phyloP scores from a whole-genome alignment of 2,888 invertebrate genomes.

The Pecten maximus region DNA sequence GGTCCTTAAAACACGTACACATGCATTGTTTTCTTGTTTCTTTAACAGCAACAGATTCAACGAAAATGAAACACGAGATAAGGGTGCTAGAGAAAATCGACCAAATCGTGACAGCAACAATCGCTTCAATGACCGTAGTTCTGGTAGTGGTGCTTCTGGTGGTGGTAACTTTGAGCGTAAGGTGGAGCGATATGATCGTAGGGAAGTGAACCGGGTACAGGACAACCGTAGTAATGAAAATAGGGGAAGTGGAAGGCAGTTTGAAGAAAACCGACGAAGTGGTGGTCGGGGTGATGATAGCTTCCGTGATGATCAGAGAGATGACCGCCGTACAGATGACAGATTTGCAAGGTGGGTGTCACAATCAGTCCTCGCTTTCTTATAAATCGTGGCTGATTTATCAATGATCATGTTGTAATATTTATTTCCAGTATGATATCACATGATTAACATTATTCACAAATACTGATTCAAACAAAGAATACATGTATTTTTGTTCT shows the following conservation, averaged over 20 bases:
- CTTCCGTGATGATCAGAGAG: conserved; percentile 54
- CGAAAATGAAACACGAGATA: not conserved
- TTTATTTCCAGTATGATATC: too few relatives aligned
- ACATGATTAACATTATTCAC: too few relatives aligned
- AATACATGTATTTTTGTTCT: too few relatives aligned
- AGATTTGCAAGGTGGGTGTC: conserved; percentile 56
- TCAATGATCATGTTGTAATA: too few relatives aligned
- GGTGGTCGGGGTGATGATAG: conserved; percentile 55
- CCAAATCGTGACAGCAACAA: not conserved
- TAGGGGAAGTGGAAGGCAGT: conserved; percentile 40
- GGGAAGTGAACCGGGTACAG: conserved; percentile 53
- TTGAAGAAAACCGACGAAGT: conserved; percentile 60
- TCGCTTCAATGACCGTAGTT: conserved; percentile 39
- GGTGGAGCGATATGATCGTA: conserved; percentile 68
- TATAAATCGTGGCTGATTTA: not conserved
- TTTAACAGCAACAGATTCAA: conserved; percentile 18
- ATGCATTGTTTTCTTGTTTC: not conserved
- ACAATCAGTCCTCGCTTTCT: not conserved
- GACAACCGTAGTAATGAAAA: conserved; percentile 42
- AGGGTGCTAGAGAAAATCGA: not conserved
- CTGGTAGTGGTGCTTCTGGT: conserved; percentile 37
- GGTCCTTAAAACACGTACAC: too few relatives aligned
- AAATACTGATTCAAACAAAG: too few relatives aligned
- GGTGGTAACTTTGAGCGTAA: conserved; percentile 57
- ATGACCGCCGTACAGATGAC: conserved; percentile 54